Evolutionary conservation across 2,113 vertebrate genomes (phyloP), one percentile per base, ranked within the genome.

Genomic region (Crocuta crocuta): DNA sequence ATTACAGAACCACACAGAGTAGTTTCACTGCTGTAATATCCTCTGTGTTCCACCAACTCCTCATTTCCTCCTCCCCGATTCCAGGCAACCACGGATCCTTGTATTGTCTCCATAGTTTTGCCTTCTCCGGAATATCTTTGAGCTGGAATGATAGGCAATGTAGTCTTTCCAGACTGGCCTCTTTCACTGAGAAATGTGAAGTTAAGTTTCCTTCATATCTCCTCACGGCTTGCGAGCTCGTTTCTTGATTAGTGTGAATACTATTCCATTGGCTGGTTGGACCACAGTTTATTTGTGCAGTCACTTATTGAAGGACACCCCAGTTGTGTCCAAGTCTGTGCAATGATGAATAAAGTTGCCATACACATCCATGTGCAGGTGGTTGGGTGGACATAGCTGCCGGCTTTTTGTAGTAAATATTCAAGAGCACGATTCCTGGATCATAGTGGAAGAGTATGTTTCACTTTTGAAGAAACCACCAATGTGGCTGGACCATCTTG

Each of bases 401-500:
- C 48, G 21, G 10, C 16, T 33, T 16, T n/a, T 53, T 12, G 16
- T 50, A 48, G 17, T 33, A 53, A 53, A 21, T 33, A 33, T 48
- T 21, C 48, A 79, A 48, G 48, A 53, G 31, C 31, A 31, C 4
- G 45, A 53, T 53, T 21, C 16, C 48, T 53, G 76, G 48, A n/a
- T 53, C 16, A 8, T 21, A n/a, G 45, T 0, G 48, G 4, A 79
- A 79, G 28, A 7, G 31, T 7, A 5, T 16, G 17, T 79, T 53
- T 53, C 16, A 19, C 16, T 79, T 53, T 79, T 33, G 48, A 11
- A 79, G 76, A 33, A 23, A 21, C 16, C 45, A 2, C 28, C 1
- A 15, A 17, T 33, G 31, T 0, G 10, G 39, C 43, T 0, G 0
- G 0, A 0, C 63, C 43, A 5, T 10, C 31, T 12, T 68, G 43